These are phyloP conservation scores for Melanchra persicariae DNA, from an alignment of 2,888 invertebrate species.

Conservation along the genomic window DNA sequence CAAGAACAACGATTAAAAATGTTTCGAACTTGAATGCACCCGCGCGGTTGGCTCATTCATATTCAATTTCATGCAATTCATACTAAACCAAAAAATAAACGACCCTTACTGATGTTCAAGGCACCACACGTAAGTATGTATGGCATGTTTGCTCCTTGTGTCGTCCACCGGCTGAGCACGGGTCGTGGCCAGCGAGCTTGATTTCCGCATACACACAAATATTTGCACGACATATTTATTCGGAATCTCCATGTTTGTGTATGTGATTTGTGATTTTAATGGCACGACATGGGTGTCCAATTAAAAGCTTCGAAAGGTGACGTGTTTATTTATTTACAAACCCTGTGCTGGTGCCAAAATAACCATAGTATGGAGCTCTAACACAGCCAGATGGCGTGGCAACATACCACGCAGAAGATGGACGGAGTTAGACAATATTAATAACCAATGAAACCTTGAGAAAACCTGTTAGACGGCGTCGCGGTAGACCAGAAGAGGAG, in stretches of 20 bases:
- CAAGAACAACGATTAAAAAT: not conserved
- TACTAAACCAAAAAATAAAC: not conserved
- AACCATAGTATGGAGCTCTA: not conserved
- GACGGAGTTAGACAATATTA: not conserved
- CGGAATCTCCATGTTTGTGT: conserved; percentile 35
- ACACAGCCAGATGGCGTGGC: no score
- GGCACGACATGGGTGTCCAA: conserved; percentile 13
- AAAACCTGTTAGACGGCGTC: no score
- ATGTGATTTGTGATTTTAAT: conserved; percentile 40
- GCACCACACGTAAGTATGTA: not conserved
- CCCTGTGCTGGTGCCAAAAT: not conserved
- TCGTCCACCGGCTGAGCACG: conserved; percentile 1
- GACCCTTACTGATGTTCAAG: not conserved
- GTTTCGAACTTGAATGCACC: not conserved
- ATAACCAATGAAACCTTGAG: not conserved
- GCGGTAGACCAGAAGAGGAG: not conserved
- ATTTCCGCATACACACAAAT: conserved; percentile 31
- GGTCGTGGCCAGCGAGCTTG: conserved; percentile 21
- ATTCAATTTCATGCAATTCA: conserved; percentile 24
- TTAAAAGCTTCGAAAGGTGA: conserved; percentile 8
- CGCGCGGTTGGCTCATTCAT: conserved; percentile 11
- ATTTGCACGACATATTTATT: conserved; percentile 34
- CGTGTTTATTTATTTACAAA: conserved; percentile 22
- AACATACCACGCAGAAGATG: no score
- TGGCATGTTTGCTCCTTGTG: conserved; percentile 17